These are phyloP conservation scores for Drosophila ironensis DNA, from an alignment of 1,140 invertebrate genomes.

Conservation along the genomic window DNA sequence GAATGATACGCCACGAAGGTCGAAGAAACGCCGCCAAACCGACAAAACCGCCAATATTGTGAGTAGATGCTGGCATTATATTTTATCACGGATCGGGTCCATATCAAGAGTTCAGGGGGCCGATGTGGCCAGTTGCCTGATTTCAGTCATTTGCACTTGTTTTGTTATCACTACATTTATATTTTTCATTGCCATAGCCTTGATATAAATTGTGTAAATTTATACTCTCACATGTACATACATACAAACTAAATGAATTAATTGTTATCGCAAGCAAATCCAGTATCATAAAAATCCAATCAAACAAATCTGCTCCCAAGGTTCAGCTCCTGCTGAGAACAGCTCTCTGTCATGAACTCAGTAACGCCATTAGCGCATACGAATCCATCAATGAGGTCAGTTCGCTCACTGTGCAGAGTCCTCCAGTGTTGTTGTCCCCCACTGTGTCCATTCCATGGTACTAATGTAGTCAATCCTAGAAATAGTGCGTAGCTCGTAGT, in stretches of 20 bases:
- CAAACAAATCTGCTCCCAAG: slow-evolving; percentile 46
- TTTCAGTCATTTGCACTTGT: neutral
- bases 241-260: neutral
- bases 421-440: slow-evolving; percentile 8
- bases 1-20: slow-evolving; percentile 73
- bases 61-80: slow-evolving; percentile 68
- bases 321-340: slow-evolving; percentile 78
- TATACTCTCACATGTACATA: slow-evolving; percentile 19
- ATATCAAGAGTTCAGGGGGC: slow-evolving; percentile 18
- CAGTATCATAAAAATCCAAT: slow-evolving; percentile 15
- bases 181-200: slow-evolving; percentile 11
- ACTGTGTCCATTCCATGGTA: slow-evolving; percentile 15
- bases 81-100: slow-evolving; percentile 43
- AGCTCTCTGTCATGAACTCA: slow-evolving; percentile 77
- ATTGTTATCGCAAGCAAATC: slow-evolving; percentile 35
- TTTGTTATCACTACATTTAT: slow-evolving; percentile 7
- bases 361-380: slow-evolving; percentile 73
- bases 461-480: slow-evolving; percentile 34
- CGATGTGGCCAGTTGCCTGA: slow-evolving; percentile 34
- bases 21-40: slow-evolving; percentile 78
- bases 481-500: slow-evolving; percentile 26
- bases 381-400: slow-evolving; percentile 75
- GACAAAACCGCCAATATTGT: slow-evolving; percentile 81
- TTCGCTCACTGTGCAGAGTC: slow-evolving; percentile 58
- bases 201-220: slow-evolving; percentile 6